Evolutionary conservation across 2,113 vertebrate genomes (phyloP).

Genomic region (Mystacornis crossleyi): DNA sequence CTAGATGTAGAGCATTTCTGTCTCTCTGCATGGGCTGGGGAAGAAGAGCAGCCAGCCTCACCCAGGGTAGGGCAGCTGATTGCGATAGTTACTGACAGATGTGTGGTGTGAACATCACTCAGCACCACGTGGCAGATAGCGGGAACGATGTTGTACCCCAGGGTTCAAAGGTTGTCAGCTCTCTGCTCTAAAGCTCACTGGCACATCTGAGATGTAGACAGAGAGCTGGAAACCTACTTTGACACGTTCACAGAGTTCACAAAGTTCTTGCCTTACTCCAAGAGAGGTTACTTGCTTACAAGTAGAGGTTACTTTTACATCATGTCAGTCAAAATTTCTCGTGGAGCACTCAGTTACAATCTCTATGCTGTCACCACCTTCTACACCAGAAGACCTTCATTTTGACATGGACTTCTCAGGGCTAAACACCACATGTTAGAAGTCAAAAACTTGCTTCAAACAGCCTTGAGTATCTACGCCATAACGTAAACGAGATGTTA

Average conservation of each 20-base stretch:
- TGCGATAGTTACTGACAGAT: neutral
- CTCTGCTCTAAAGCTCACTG: neutral
- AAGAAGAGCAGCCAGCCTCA: neutral
- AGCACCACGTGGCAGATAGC: fast-evolving
- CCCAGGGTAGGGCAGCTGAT: neutral
- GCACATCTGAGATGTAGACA: neutral
- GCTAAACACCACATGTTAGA: neutral
- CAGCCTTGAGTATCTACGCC: neutral
- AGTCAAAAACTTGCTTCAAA: neutral
- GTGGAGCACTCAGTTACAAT: neutral
- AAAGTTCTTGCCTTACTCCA: neutral
- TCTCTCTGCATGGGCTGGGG: neutral
- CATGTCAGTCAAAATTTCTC: neutral
- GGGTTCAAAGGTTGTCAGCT: neutral
- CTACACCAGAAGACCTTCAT: neutral
- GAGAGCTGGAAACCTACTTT: neutral
- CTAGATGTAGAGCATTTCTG: fast-evolving
- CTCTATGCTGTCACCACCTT: neutral
- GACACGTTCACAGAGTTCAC: neutral
- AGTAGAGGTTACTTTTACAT: neutral
- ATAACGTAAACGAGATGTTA: constrained; percentile 40
- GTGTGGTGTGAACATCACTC: neutral
- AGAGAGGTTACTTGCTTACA: neutral
- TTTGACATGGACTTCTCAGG: neutral
- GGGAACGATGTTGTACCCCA: fast-evolving